Conservation (phyloP, 2,888 invertebrate species). For the Cyrtodaria siliqua region DNA sequence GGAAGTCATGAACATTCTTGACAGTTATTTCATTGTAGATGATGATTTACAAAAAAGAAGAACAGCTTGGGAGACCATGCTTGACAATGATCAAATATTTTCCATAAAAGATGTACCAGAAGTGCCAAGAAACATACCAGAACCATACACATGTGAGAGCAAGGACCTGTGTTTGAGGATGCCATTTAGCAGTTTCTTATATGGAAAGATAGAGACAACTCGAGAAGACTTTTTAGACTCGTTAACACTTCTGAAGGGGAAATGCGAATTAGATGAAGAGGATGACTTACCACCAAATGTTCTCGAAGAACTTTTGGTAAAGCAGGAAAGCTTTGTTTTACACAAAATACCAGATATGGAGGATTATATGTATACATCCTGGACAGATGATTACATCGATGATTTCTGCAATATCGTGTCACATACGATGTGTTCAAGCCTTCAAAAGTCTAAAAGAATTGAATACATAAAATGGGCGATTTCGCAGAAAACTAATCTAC, state of each 20-base stretch:
- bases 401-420: conserved; percentile 43
- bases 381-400: conserved; percentile 31
- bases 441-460: neutral
- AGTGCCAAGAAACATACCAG: conserved; percentile 61
- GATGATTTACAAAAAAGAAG: conserved; percentile 10
- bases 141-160: conserved; percentile 53
- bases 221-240: conserved; percentile 55
- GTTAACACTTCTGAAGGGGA: conserved; percentile 30
- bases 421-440: neutral
- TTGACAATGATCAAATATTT: conserved; percentile 24
- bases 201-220: conserved; percentile 42
- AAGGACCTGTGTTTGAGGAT: conserved; percentile 35
- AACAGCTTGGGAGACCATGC: conserved; percentile 21
- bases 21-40: conserved; percentile 51
- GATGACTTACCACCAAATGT: conserved; percentile 55
- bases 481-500: neutral
- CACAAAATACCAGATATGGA: conserved; percentile 22
- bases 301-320: conserved; percentile 29
- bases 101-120: conserved; percentile 36
- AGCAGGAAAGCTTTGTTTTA: conserved; percentile 43
- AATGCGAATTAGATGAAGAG: conserved; percentile 56
- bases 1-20: conserved; percentile 44
- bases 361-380: conserved; percentile 6
- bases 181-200: conserved; percentile 56
- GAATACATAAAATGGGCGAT: neutral